Evolutionary conservation across 1,140 invertebrate species (phyloP).

Genomic region (Panulirus ornatus): DNA sequence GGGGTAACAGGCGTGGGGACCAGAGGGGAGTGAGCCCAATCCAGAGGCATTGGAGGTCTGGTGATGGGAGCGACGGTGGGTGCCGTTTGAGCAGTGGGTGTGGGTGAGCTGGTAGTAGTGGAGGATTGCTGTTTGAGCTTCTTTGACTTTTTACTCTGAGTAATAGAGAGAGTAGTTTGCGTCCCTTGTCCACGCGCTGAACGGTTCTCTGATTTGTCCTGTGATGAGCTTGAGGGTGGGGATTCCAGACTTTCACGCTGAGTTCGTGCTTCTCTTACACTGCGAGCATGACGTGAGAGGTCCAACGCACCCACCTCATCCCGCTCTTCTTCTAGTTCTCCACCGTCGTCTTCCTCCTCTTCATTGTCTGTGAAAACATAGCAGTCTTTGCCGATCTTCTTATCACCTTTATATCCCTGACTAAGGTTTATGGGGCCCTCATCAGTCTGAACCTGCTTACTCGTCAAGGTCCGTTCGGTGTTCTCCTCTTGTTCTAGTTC

Average conservation of each 20-base stretch:
- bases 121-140: conserved; percentile 57
- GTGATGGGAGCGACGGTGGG: conserved; percentile 32
- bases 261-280: conserved; percentile 65
- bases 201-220: background rate
- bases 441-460: conserved; percentile 57
- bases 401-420: conserved; percentile 24
- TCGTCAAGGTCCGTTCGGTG: background rate
- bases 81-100: conserved; percentile 43
- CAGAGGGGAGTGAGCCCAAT: conserved; percentile 60
- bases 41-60: conserved; percentile 55
- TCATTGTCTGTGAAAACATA: conserved; percentile 70
- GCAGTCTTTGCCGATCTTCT: conserved; percentile 49
- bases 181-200: conserved; percentile 63
- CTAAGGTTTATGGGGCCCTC: conserved; percentile 58
- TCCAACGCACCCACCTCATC: conserved; percentile 74
- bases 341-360: conserved; percentile 54
- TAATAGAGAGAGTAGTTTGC: conserved; percentile 73
- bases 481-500: conserved; percentile 44
- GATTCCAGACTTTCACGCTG: conserved; percentile 71
- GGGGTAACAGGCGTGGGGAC: conserved; percentile 54
- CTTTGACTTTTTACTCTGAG: conserved; percentile 73
- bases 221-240: conserved; percentile 22
- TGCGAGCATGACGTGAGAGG: conserved; percentile 72
- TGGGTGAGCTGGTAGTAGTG: conserved; percentile 27
- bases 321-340: conserved; percentile 64